Percentiles rank a stretch among this genome's conserved stretches.
Evolutionary conservation across 2,888 invertebrate species (phyloP).

Genomic region (Lobophora halterata): DNA sequence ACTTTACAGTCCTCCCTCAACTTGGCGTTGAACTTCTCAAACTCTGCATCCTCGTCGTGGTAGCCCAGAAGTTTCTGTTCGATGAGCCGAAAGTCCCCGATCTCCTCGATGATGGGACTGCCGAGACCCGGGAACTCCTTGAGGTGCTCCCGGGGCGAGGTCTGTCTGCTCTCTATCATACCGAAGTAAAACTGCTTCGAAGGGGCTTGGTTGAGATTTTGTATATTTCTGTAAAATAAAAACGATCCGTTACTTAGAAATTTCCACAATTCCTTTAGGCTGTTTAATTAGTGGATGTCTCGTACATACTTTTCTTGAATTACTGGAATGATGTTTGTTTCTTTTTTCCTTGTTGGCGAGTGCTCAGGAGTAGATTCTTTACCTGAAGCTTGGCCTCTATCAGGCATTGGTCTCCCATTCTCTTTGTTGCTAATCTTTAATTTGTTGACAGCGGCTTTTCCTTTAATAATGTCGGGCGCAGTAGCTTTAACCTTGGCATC

Average conservation of each 20-base stretch:
- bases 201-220: conserved; percentile 44
- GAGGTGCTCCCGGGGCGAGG: conserved; percentile 53
- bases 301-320: conserved; percentile 56
- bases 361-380: conserved; percentile 84
- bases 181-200: conserved; percentile 88
- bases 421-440: conserved; percentile 56
- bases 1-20: conserved; percentile 61
- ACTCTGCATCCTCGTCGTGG: conserved; percentile 64
- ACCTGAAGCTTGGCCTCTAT: conserved; percentile 82
- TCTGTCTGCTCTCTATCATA: conserved; percentile 82
- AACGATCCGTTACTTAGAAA: conserved; percentile 4
- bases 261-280: no score
- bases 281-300: neutral
- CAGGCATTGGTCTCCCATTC: conserved; percentile 57
- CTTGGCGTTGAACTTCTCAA: conserved; percentile 67
- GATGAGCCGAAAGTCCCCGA: conserved; percentile 69
- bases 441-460: conserved; percentile 46
- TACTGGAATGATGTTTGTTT: conserved; percentile 35
- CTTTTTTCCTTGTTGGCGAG: conserved; percentile 72
- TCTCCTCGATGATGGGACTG: conserved; percentile 70
- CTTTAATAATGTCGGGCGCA: conserved; percentile 41
- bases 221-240: conserved; percentile 46
- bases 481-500: conserved; percentile 55
- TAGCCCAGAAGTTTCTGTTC: conserved; percentile 70
- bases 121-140: conserved; percentile 73